Evolutionary conservation across 1,140 invertebrate genomes (phyloP).

Genomic region (Drosophila virilis): DNA sequence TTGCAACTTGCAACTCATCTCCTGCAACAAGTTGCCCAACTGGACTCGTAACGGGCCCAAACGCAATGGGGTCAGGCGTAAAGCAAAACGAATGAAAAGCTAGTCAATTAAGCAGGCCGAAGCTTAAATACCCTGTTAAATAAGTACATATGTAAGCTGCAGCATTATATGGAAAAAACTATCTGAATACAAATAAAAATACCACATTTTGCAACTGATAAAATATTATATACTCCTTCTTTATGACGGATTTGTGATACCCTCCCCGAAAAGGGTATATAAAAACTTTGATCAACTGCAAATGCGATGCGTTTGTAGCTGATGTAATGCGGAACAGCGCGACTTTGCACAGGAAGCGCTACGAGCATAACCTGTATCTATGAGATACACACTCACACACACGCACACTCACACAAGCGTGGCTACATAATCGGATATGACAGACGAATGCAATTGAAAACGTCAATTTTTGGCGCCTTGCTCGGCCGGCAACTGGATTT

Average conservation of each 20-base stretch:
- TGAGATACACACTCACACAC: constrained; percentile 19
- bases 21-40: constrained; percentile 49
- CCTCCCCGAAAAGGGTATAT: not conserved
- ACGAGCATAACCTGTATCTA: constrained; percentile 40
- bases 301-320: constrained; percentile 28
- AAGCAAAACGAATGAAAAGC: not conserved
- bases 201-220: too few relatives aligned
- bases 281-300: constrained; percentile 22
- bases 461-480: constrained; percentile 12
- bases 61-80: constrained; percentile 40
- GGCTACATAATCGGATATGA: constrained; percentile 1
- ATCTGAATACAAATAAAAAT: too few relatives aligned
- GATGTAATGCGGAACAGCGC: constrained; percentile 42
- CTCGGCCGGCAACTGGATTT: not conserved
- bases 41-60: constrained; percentile 42
- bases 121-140: constrained; percentile 3
- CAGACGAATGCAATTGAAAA: constrained; percentile 6
- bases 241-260: not conserved
- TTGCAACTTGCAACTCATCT: constrained; percentile 17
- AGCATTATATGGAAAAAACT: too few relatives aligned
- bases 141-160: not conserved
- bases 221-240: not conserved
- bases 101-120: not conserved
- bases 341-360: constrained; percentile 32
- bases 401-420: not conserved